A percentile compares a stretch with the other conserved stretches of the same genome.
phyloP scores from a whole-genome alignment of 1,140 invertebrate genomes.

The Drosophila ironensis region DNA sequence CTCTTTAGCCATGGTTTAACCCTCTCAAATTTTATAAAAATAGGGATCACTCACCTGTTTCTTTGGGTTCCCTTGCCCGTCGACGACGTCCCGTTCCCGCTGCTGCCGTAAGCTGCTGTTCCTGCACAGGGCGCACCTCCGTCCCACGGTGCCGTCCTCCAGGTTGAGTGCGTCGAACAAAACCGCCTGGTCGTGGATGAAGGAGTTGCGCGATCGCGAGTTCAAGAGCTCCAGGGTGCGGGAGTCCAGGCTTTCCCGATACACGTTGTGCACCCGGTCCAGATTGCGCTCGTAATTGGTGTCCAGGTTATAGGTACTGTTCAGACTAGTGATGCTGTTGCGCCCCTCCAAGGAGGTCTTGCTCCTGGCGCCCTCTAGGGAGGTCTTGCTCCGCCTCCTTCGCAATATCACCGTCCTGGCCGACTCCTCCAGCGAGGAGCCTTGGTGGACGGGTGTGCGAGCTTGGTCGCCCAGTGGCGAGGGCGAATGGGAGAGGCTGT shows the following conservation, averaged over 20 bases:
- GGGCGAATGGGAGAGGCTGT: slow-evolving; percentile 32
- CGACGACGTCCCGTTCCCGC: slow-evolving; percentile 51
- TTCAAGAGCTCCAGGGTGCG: slow-evolving; percentile 72
- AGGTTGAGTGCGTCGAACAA: slow-evolving; percentile 66
- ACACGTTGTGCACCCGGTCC: slow-evolving; percentile 72
- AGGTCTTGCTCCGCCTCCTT: slow-evolving; percentile 12
- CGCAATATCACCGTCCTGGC: slow-evolving; percentile 31
- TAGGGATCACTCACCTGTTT: slow-evolving; percentile 46
- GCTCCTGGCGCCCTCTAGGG: slow-evolving; percentile 47
- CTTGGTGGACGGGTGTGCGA: slow-evolving; percentile 13
- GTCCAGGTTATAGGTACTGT: slow-evolving; percentile 61
- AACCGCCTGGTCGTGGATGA: slow-evolving; percentile 57
- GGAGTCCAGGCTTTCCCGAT: slow-evolving; percentile 74
- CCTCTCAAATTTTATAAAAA: too few relatives aligned
- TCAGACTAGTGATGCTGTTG: slow-evolving; percentile 46
- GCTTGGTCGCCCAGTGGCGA: slow-evolving; percentile 23
- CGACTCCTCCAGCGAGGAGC: slow-evolving; percentile 23
- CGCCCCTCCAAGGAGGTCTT: slow-evolving; percentile 32
- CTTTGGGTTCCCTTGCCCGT: slow-evolving; percentile 53
- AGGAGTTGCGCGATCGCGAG: slow-evolving; percentile 70
- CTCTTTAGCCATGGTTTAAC: too few relatives aligned
- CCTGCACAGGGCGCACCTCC: slow-evolving; percentile 33
- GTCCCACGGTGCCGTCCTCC: slow-evolving; percentile 53
- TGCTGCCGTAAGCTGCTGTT: slow-evolving; percentile 54
- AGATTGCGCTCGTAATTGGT: slow-evolving; percentile 72